A percentile compares a stretch with the other conserved stretches of the same genome.
These are phyloP conservation scores for Andricus quercusramuli DNA, from an alignment of 2,888 invertebrate species.

Conservation along the genomic window DNA sequence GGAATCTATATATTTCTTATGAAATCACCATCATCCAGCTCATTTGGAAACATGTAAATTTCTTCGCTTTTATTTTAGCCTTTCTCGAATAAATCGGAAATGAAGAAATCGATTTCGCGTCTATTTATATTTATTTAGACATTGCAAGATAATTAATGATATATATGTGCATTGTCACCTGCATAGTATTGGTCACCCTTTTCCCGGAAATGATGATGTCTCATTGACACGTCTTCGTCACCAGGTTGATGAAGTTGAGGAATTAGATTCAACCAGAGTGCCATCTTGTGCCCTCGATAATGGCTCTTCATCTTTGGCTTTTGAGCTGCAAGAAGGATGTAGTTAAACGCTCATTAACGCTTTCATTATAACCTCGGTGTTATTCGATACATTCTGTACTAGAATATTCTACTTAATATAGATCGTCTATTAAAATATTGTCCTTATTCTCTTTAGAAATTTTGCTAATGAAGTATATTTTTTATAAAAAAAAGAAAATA, in stretches of 20 bases:
- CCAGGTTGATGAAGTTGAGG: slow-evolving; percentile 92
- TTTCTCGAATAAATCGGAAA: background rate
- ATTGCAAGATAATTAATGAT: background rate
- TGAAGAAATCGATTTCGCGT: background rate
- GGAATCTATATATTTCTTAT: too few relatives aligned
- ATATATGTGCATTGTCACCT: slow-evolving; percentile 79
- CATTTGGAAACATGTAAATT: too few relatives aligned
- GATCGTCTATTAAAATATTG: slow-evolving; percentile 25
- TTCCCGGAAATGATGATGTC: slow-evolving; percentile 89
- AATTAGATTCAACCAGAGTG: slow-evolving; percentile 92
- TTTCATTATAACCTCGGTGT: slow-evolving; percentile 2
- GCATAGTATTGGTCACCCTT: slow-evolving; percentile 87
- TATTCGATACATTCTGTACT: background rate
- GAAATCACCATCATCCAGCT: too few relatives aligned
- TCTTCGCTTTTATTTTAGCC: too few relatives aligned
- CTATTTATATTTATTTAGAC: too few relatives aligned
- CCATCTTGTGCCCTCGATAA: slow-evolving; percentile 94
- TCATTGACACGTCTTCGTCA: slow-evolving; percentile 84
- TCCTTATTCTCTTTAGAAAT: background rate
- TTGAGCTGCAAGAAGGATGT: slow-evolving; percentile 80
- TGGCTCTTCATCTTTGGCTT: slow-evolving; percentile 89
- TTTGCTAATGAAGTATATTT: too few relatives aligned
- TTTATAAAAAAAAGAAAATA: too few relatives aligned
- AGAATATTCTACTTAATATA: background rate
- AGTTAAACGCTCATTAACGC: slow-evolving; percentile 11